Evolutionary conservation across 2,797 vertebrate species (phyloP).

Genomic region (Manis javanica): DNA sequence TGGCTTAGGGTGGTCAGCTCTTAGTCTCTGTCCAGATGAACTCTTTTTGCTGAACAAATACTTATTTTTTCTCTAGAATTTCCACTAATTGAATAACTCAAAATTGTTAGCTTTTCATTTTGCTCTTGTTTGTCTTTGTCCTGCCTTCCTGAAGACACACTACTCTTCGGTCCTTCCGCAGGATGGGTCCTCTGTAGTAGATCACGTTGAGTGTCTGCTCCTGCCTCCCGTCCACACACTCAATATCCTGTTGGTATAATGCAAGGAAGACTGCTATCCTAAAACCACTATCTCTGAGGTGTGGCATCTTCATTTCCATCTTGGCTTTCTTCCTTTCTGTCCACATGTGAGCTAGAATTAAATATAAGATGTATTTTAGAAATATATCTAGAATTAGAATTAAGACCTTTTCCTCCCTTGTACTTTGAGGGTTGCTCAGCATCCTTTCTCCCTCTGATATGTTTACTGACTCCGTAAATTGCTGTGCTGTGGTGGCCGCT

Average conservation of each 20-base stretch:
- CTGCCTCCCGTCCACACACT: neutral
- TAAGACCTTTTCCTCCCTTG: neutral
- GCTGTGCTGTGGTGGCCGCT: neutral
- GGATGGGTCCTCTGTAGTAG: neutral
- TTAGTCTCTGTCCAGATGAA: neutral
- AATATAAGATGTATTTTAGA: constrained; percentile 55
- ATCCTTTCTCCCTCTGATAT: neutral
- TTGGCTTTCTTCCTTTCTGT: constrained; percentile 24
- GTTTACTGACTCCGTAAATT: constrained; percentile 30
- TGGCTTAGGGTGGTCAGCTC: neutral
- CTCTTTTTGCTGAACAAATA: neutral
- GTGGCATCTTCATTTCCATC: constrained; percentile 51
- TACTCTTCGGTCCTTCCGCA: constrained; percentile 5
- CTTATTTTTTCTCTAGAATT: constrained; percentile 36
- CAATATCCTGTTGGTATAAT: neutral
- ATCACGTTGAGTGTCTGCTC: neutral
- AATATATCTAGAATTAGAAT: constrained; percentile 41
- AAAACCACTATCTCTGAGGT: constrained; percentile 1
- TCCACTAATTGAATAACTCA: neutral
- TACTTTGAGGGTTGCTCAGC: neutral
- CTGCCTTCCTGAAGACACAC: neutral
- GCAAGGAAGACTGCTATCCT: constrained; percentile 23
- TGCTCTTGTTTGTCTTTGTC: constrained; percentile 46
- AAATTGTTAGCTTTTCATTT: constrained; percentile 18
- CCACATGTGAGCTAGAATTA: constrained; percentile 3